Conservation (phyloP, 2,888 invertebrate species). For the Blastobasis lacticolella region DNA sequence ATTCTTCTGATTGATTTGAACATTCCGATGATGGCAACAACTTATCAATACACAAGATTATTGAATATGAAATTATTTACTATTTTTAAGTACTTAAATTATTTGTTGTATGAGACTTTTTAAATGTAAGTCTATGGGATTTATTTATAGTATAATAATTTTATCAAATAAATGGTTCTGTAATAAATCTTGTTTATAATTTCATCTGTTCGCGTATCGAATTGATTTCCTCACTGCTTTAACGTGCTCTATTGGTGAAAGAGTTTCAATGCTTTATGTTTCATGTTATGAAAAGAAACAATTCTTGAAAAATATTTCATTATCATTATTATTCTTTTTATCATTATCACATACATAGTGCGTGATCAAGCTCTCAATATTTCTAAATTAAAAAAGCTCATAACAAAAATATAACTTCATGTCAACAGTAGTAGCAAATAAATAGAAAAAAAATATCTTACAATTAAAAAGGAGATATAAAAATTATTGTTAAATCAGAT, state of each 20-base stretch:
- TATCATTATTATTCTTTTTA: not conserved
- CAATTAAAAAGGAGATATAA: constrained; percentile 2
- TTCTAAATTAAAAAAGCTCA: constrained; percentile 9
- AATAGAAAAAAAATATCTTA: not conserved
- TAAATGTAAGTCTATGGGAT: constrained; percentile 21
- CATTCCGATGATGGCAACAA: not conserved
- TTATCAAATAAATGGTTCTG: constrained; percentile 30
- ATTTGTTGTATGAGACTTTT: constrained; percentile 44
- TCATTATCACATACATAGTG: constrained; percentile 7
- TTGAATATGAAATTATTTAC: not conserved
- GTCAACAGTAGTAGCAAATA: constrained; percentile 8
- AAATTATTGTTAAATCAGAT: constrained; percentile 15
- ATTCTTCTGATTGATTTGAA: not conserved
- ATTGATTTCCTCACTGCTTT: too few species aligned
- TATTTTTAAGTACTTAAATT: constrained; percentile 45
- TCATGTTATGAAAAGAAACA: constrained; percentile 4
- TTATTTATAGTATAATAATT: constrained; percentile 24
- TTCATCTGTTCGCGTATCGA: too few species aligned
- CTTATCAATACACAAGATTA: constrained; percentile 1
- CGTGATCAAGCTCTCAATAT: constrained; percentile 5
- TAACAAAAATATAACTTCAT: constrained; percentile 3
- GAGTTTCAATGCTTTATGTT: not conserved
- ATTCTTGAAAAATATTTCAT: not conserved
- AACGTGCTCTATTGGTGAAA: too few species aligned
- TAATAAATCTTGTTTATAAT: constrained; percentile 11